Evolutionary conservation across 1,140 invertebrate species (phyloP).

Genomic region (Idris sp.): DNA sequence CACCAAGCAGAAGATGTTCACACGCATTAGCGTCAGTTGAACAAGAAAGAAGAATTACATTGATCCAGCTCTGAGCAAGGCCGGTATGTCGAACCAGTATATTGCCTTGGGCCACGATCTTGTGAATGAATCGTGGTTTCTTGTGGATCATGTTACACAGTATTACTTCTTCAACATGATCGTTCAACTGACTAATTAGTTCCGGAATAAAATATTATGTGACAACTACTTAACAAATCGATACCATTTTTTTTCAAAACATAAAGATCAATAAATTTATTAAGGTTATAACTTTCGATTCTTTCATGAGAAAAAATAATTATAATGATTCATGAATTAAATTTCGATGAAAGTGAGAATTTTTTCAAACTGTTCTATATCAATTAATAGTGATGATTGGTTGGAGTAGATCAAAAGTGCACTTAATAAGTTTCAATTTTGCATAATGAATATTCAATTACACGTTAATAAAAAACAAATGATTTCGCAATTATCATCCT

Average conservation of each 20-base stretch:
- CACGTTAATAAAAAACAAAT: slow-evolving; percentile 13
- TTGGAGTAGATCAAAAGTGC: too few species aligned
- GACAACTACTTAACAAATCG: too few species aligned
- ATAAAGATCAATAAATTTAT: too few species aligned
- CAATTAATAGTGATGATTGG: too few species aligned
- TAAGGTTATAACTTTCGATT: too few species aligned
- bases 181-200: slow-evolving; percentile 31
- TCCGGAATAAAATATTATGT: slow-evolving; percentile 20
- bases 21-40: slow-evolving; percentile 13
- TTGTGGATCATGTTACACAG: slow-evolving; percentile 52
- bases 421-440: too few species aligned
- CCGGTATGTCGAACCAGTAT: slow-evolving; percentile 66
- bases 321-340: too few species aligned
- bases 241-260: too few species aligned
- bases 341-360: too few species aligned
- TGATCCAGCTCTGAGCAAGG: slow-evolving; percentile 70
- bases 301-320: too few species aligned
- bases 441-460: slow-evolving; percentile 38
- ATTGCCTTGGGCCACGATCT: slow-evolving; percentile 66
- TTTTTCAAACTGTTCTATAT: too few species aligned
- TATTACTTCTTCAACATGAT: slow-evolving; percentile 37
- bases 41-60: slow-evolving; percentile 15
- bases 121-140: slow-evolving; percentile 69
- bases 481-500: slow-evolving; percentile 28
- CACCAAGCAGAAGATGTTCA: slow-evolving; percentile 2